Evolutionary conservation across 30 jellyfish, hydroid and myxozoan species (phyloP), one percentile per base, ranked within the genome.

Genomic region (Phacellophora camtschatica): DNA sequence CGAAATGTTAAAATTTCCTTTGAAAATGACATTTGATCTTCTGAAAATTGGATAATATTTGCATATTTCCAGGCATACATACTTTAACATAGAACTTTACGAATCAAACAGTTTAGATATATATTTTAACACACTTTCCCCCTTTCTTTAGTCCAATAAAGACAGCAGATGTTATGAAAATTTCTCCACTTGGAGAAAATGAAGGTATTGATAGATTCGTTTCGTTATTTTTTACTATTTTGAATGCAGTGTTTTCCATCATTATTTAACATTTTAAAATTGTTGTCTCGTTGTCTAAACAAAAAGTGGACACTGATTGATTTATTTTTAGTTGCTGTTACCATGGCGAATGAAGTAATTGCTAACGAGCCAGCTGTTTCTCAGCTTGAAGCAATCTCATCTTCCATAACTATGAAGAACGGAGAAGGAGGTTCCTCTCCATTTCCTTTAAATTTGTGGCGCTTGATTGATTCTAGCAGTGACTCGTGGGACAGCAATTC

Each of bases 401-500:
- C 42, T 36, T 68, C 10, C 9, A 66, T 29, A 41, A 34, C 34
- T 1, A n/a, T 18, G 1, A 19, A 33, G 1, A 58, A 48, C 15
- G 85, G 31, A 24, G 70, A 19, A 11, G 22, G 32, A 13, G 57
- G 34, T 11, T 71, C 85, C 12, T 49, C 92, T 15, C 88, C 70
- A 23, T 78, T 80, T 31, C 94, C 97, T 4, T 54, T 88, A 32
- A 64, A 67, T 61, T 37, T 72, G 59, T 72, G 84, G 77, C 77
- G 79, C 2, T 50, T 78, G 10, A 59, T 88, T 19, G 95, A 82
- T 24, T 66, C 87, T 15, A 67, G 85, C 70, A 77, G 97, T 72
- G 95, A 80, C 32, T 89, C 95, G 19, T 81, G 95, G 91, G 76
- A 73, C 34, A 68, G 88, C 41, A 59, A 72, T 54, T 34, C 8